Evolutionary conservation across 2,888 invertebrate genomes (phyloP), one percentile per base, ranked within the genome.

Genomic region (Dinocampus coccinellae): DNA sequence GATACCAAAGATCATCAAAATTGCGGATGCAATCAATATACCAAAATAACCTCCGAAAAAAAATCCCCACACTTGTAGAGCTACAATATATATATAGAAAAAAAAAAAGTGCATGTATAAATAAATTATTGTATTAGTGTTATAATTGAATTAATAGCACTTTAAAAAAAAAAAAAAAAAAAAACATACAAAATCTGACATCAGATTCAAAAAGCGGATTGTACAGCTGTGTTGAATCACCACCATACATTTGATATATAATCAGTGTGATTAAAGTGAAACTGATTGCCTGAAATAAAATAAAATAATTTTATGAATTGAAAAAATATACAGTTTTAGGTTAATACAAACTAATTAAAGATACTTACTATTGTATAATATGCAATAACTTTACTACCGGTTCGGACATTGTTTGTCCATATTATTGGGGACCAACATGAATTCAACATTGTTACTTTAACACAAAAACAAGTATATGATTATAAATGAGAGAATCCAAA

Each of bases 351-450:
- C 3, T 6, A 47, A 47, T 16, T 4, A 1, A 16, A 55, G 22
- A 26, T 24, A 78, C 88, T 86, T 82, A 90, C 90, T 34, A 91
- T 90, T 0, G 95, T 93, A 81, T 97, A 97, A 26, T 91, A 92
- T 0, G 95, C 95, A 72, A 96, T 93, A 0, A 93, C 93, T 82
- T 91, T 91, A 82, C 93, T 93, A 10, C 95, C 96, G 34, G 91
- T 90, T 85, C 93, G 93, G 3, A 95, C 90, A 81, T 91, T 91
- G 72, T 94, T 92, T 53, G 94, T 93, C 94, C 95, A 96, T 81
- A 96, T 93, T 81, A 93, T 94, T 72, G 96, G 96, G 6, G 95
- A 94, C 96, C 96, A 96, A 85, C 95, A 96, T 0, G 95, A 93
- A 80, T 92, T 89, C 68, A 96, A 82, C 13, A 93, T 85, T 22